A percentile compares a stretch with the other conserved stretches of the same genome.
phyloP scores from a whole-genome alignment of 2,888 invertebrate species.

The Kuschelorhynchus macadamiae region DNA sequence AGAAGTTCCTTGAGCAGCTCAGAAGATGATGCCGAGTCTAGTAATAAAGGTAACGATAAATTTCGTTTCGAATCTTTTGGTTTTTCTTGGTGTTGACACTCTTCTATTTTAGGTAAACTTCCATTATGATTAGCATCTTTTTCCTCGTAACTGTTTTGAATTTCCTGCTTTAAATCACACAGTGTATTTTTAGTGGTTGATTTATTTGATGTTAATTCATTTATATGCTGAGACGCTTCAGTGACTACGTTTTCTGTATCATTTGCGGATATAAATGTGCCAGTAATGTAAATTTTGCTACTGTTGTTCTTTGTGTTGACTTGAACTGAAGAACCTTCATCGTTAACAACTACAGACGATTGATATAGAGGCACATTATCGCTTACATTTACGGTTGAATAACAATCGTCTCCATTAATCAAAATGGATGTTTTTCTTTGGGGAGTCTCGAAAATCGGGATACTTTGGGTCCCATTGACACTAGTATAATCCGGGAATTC shows the following conservation, averaged over 20 bases:
- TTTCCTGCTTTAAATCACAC: too few relatives aligned
- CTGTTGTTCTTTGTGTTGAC: conserved; percentile 58
- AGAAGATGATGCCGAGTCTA: conserved; percentile 29
- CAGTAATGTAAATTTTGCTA: conserved; percentile 66
- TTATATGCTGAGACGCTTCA: conserved; percentile 9
- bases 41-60: background rate
- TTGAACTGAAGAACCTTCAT: conserved; percentile 69
- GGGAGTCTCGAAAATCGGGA: conserved; percentile 62
- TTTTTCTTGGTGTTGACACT: background rate
- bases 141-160: background rate
- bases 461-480: conserved; percentile 54
- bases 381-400: conserved; percentile 81
- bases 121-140: background rate
- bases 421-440: conserved; percentile 78
- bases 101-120: background rate
- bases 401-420: conserved; percentile 82
- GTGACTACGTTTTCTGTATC: conserved; percentile 32
- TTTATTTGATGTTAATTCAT: background rate
- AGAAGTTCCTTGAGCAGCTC: conserved; percentile 72
- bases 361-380: conserved; percentile 80
- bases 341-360: conserved; percentile 81
- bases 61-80: background rate
- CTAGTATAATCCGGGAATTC: conserved; percentile 62
- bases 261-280: conserved; percentile 58
- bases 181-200: background rate